These are phyloP conservation scores for Tetheella fluctuosa DNA, from an alignment of 2,888 invertebrate genomes.

Conservation along the genomic window DNA sequence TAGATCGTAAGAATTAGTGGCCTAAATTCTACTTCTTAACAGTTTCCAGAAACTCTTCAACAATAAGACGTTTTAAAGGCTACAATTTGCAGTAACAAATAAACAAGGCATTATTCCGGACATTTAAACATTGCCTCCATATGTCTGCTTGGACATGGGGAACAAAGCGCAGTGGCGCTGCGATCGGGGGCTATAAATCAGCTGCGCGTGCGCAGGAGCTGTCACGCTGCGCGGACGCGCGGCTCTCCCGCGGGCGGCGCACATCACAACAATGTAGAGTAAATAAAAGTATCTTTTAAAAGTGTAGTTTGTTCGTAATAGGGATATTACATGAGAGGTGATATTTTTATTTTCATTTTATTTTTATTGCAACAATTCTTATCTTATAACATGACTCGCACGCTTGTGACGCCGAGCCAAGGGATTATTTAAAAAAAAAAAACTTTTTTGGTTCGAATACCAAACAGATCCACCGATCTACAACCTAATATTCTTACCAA, in stretches of 20 bases:
- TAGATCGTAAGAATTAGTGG: background rate
- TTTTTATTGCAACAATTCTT: too few species aligned
- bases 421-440: too few species aligned
- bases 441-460: too few species aligned
- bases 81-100: slow-evolving; percentile 11
- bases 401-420: too few species aligned
- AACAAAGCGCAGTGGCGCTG: slow-evolving; percentile 44
- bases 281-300: background rate
- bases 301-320: background rate
- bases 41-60: slow-evolving; percentile 1
- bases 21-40: background rate
- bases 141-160: slow-evolving; percentile 15
- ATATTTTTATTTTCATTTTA: too few species aligned
- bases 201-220: slow-evolving; percentile 50
- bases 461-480: too few species aligned
- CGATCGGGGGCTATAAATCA: slow-evolving; percentile 43
- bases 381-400: too few species aligned
- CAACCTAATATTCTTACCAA: too few species aligned
- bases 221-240: slow-evolving; percentile 28
- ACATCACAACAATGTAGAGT: background rate
- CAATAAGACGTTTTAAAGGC: slow-evolving; percentile 7
- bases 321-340: too few species aligned
- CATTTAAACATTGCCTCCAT: slow-evolving; percentile 16
- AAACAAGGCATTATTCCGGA: slow-evolving; percentile 13
- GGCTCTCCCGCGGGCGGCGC: slow-evolving; percentile 19